Base-by-base conservation (phyloP, 53 echinoderm and acorn worm genomes). In the Actinopyga echinites region DNA sequence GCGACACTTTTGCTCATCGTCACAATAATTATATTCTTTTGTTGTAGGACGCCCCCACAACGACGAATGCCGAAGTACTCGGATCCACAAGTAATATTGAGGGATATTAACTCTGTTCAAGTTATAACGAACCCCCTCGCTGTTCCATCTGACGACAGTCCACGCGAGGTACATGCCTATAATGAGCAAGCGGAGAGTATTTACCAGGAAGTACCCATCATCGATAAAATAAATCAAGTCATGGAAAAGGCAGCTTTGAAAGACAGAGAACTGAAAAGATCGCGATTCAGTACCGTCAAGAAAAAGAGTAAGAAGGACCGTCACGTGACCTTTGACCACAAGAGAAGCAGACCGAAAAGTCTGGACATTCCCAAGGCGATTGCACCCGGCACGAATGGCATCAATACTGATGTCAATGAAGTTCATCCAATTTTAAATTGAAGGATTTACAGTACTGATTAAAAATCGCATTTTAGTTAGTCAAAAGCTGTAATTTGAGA, bases 51-150 rank as follows among this genome's bases (percentile, higher is more conserved):
- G 75, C 75, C 75, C 21, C 29, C 75, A 53, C 10, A n/a, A 20
- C 31, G 68, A 20, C 80, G 65, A 42, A 74, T 69, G 2, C 83
- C 88, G 15, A 73, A 82, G 12, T 82, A 87, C 34, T 83, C 85
- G 40, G 88, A 93, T 52, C 90, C 93, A 0, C 83, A 85, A 40
- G 88, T 90, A 30, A 86, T 93, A 55, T 73, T 89, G 4, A 85
- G 88, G 42, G 87, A 86, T 60, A 88, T 93, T 20, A 85, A 90
- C 56, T 65, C 86, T 5, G 90, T 88, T 26, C 79, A 90, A 64
- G 93, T 93, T 71, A 93, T 93, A 79, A 66, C 85, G 52, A 93
- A 93, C 49, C 93, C 93, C 0, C 65, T 74, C 7, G 84, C 85
- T 11, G 73, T 80, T 8, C 85, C 12, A 35, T 15, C 23, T 8